phyloP scores from a whole-genome alignment of 1,140 invertebrate species.

The Macrotrachela quadricornifera region DNA sequence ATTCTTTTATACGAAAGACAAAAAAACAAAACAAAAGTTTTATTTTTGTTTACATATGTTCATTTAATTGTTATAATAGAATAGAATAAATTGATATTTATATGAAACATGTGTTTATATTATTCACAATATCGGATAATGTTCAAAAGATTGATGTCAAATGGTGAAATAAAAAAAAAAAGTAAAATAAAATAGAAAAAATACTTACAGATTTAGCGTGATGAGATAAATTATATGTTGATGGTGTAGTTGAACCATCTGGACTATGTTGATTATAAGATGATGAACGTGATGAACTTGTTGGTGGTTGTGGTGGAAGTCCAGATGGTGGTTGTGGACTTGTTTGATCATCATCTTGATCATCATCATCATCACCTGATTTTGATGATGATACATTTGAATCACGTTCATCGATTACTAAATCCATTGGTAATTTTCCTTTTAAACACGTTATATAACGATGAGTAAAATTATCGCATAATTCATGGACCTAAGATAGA shows the following conservation, averaged over 20 bases:
- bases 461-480: constrained; percentile 99
- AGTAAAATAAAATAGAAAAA: too few species aligned
- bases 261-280: not conserved
- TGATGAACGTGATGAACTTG: not conserved
- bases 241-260: not conserved
- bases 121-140: too few species aligned
- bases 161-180: too few species aligned
- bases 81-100: too few species aligned
- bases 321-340: not conserved
- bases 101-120: too few species aligned
- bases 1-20: too few species aligned
- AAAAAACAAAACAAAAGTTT: too few species aligned
- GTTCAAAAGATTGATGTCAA: too few species aligned
- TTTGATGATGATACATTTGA: not conserved
- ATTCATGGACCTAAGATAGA: constrained; percentile 71
- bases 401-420: constrained; percentile 94
- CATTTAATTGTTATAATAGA: too few species aligned
- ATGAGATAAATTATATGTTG: too few species aligned
- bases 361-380: not conserved
- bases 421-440: constrained; percentile 99
- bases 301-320: not conserved
- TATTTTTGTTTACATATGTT: too few species aligned
- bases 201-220: too few species aligned
- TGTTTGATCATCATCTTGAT: not conserved
- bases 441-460: constrained; percentile 98